phyloP scores from a whole-genome alignment of 2,888 invertebrate species.

The Acrobasis repandana region DNA sequence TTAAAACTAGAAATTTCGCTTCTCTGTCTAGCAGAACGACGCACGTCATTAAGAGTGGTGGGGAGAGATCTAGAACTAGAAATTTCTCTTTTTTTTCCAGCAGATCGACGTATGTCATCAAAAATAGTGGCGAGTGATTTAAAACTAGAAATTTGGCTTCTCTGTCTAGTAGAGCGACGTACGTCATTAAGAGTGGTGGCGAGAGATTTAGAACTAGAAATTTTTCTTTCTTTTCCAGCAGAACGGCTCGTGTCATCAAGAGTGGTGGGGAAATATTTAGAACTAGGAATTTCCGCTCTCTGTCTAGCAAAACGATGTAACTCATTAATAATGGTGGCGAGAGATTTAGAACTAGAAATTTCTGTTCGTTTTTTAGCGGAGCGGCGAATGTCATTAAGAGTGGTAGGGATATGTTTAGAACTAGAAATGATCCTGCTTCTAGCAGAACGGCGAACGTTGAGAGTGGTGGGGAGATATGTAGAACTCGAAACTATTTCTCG shows the following conservation, averaged over 20 bases:
- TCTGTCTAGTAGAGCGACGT: neutral
- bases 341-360: neutral
- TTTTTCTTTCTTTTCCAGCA: neutral
- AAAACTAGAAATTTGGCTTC: too few relatives aligned
- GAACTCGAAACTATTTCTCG: slow-evolving; percentile 35
- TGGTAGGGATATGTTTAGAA: neutral
- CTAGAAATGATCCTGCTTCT: too few relatives aligned
- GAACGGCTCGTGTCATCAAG: neutral
- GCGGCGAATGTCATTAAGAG: neutral
- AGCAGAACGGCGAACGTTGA: too few relatives aligned
- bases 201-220: neutral
- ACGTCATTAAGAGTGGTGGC: neutral
- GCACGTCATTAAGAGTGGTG: too few relatives aligned
- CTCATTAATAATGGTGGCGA: too few relatives aligned
- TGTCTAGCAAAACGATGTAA: too few relatives aligned
- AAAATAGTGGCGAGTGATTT: neutral
- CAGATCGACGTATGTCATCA: neutral
- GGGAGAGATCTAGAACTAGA: too few relatives aligned
- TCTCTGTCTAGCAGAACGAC: too few relatives aligned
- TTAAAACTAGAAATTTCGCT: too few relatives aligned
- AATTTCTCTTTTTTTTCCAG: too few relatives aligned
- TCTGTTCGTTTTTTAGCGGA: neutral
- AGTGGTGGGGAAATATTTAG: too few relatives aligned
- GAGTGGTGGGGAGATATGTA: neutral
- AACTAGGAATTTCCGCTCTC: too few relatives aligned